Evolutionary conservation across 2,797 vertebrate species (phyloP).

Genomic region (Pseudotriccus pelzelni): DNA sequence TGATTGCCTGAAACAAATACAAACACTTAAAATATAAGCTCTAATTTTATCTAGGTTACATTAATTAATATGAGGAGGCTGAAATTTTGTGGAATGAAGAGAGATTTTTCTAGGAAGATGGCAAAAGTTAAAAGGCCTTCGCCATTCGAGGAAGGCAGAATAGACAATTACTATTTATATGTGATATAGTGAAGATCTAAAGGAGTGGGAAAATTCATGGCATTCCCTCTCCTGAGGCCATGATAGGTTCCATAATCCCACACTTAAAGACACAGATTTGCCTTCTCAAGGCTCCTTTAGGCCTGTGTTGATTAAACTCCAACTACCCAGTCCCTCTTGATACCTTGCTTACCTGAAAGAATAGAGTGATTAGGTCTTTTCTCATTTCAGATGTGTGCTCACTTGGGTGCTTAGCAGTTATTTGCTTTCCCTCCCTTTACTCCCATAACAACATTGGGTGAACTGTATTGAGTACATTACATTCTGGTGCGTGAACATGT

Average conservation of each 20-base stretch:
- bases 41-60: not conserved
- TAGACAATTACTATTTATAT: not conserved
- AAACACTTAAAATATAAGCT: not conserved
- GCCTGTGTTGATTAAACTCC: not conserved
- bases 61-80: not conserved
- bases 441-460: not conserved
- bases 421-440: not conserved
- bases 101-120: not conserved
- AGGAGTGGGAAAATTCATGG: not conserved
- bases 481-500: not conserved
- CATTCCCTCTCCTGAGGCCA: not conserved
- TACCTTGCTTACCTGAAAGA: not conserved
- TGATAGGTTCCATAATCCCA: not conserved
- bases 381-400: not conserved
- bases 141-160: not conserved
- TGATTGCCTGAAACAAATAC: not conserved
- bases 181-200: not conserved
- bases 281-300: not conserved
- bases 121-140: not conserved
- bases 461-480: not conserved
- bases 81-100: not conserved
- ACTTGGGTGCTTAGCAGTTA: not conserved
- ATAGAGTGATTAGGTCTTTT: not conserved
- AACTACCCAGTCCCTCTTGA: not conserved
- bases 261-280: not conserved